Evolutionary conservation across 1,140 invertebrate species (phyloP).

Genomic region (Ceratosolen fusciceps): DNA sequence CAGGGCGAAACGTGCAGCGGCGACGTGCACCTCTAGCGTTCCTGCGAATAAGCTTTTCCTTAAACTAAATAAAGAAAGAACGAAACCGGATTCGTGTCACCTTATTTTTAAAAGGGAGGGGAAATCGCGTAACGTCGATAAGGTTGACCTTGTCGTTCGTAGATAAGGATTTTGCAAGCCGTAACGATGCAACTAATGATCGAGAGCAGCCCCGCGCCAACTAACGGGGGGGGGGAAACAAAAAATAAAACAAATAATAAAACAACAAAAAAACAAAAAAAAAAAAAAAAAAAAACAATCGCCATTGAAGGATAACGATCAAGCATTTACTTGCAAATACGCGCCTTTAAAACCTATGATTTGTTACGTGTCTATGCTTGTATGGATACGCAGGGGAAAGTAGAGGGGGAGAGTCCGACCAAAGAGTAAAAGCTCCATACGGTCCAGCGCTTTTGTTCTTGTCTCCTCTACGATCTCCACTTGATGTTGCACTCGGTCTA

Average conservation of each 20-base stretch:
- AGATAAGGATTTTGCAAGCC: not conserved
- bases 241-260: no score
- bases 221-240: no score
- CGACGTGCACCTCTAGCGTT: no score
- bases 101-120: slow-evolving; percentile 12
- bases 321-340: not conserved
- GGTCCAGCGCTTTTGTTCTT: slow-evolving; percentile 29
- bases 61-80: no score
- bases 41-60: no score
- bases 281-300: not conserved
- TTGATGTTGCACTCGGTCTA: not conserved
- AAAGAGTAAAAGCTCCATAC: slow-evolving; percentile 15
- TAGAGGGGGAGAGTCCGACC: not conserved
- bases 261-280: no score
- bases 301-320: not conserved
- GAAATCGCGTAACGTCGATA: no score
- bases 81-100: not conserved
- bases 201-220: not conserved
- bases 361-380: not conserved
- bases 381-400: not conserved
- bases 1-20: no score
- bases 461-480: slow-evolving; percentile 9
- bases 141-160: no score
- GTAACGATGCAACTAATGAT: not conserved
- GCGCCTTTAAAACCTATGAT: not conserved